Conservation (phyloP, 1,140 invertebrate genomes). For the Drosophila guanche region DNA sequence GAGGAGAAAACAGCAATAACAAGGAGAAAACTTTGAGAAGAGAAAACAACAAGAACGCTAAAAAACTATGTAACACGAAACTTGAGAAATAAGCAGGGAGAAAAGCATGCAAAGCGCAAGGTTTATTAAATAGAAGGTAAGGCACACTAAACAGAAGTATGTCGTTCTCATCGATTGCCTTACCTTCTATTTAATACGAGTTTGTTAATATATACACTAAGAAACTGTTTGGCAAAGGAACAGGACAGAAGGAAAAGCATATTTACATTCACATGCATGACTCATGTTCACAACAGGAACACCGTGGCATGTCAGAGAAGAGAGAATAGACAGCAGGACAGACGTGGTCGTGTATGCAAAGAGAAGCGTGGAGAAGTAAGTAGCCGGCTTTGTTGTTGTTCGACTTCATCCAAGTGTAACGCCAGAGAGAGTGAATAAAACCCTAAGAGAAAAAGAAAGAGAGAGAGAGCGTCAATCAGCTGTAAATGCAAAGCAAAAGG, state of each 20-base stretch:
- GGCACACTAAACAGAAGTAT: no score
- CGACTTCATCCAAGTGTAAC: no score
- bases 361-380: background rate
- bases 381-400: conserved; percentile 37
- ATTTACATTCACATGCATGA: conserved; percentile 66
- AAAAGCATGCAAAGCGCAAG: background rate
- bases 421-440: background rate
- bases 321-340: conserved; percentile 1
- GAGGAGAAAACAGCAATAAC: conserved; percentile 22
- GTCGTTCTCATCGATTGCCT: no score
- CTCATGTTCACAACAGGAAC: conserved; percentile 58
- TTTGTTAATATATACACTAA: no score
- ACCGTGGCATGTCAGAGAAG: background rate
- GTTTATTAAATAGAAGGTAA: background rate
- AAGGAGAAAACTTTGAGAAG: background rate
- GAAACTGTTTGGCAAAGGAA: conserved; percentile 1
- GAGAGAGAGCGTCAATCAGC: conserved; percentile 24
- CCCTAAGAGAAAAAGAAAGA: background rate
- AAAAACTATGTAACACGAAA: conserved; percentile 27
- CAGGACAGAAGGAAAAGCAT: conserved; percentile 9
- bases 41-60: conserved; percentile 22
- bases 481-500: conserved; percentile 13
- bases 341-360: background rate
- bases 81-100: conserved; percentile 23
- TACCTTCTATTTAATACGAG: background rate